Conservation (phyloP, 1,140 invertebrate genomes). For the Daktulosphaira vitifoliae region DNA sequence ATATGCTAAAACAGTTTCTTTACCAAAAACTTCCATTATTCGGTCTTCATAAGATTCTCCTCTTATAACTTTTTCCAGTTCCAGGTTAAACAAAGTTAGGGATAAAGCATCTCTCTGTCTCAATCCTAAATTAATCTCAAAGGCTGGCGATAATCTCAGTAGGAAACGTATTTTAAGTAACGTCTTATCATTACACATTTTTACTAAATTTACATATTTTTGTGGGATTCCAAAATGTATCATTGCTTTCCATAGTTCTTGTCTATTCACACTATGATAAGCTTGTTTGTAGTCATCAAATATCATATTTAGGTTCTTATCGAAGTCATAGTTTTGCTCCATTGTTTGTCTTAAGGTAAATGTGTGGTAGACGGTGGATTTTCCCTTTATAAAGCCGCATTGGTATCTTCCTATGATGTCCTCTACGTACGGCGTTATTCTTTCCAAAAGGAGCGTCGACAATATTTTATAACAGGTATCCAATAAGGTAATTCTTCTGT, state of each 20-base stretch:
- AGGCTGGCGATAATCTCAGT: neutral
- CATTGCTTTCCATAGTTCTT: constrained; percentile 15
- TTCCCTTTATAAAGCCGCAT: constrained; percentile 20
- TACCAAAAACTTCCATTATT: neutral
- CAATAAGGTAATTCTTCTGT: constrained; percentile 34
- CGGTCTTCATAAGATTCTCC: constrained; percentile 5
- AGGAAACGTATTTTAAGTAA: neutral
- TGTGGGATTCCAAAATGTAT: constrained; percentile 4
- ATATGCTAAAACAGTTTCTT: constrained; percentile 2
- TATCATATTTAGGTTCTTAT: constrained; percentile 12
- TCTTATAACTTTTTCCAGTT: neutral
- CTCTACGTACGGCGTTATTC: neutral
- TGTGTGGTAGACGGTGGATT: neutral
- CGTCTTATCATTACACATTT: neutral
- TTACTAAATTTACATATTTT: constrained; percentile 27
- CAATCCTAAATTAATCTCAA: constrained; percentile 7
- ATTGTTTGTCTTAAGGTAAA: constrained; percentile 11
- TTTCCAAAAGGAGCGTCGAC: neutral
- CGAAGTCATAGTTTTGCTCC: constrained; percentile 4
- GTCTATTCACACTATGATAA: constrained; percentile 28
- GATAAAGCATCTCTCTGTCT: constrained; percentile 12
- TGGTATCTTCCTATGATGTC: constrained; percentile 29
- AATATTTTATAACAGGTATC: neutral
- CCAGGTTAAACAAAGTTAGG: neutral
- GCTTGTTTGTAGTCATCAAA: constrained; percentile 33